Base-by-base conservation (phyloP, 2,797 vertebrate species). In the Myotis myotis region DNA sequence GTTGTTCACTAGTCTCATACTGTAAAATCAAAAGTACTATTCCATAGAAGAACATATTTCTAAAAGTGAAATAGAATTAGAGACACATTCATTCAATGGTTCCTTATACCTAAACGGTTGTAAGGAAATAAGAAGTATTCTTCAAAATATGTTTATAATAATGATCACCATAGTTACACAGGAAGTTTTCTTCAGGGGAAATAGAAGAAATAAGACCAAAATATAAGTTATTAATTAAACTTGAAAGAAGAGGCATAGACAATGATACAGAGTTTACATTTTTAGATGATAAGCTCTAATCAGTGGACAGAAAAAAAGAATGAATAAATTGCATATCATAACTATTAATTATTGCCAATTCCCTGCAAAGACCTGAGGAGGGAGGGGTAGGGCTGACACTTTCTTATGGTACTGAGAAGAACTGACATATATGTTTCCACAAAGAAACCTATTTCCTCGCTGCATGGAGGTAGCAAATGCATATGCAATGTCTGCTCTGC, bases 61-160 rank as follows among this genome's bases (percentile, higher is more conserved):
- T 60, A 62, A 87, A 95, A 83, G 22, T 72, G 16, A 87, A 93
- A 83, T 41, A 38, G 11, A 83, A 60, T 57, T 87, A 82, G 23
- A 49, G 66, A 78, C 28, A 49, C 78, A 66, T 33, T 74, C 20
- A 3, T 88, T 30, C 28, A 87, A 10, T 20, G 5, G 2, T 60
- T 88, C 17, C 49, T 87, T 72, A 75, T 17, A 53, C 3, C 11
- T 53, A n/a, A 81, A 72, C 66, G 44, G 6, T 23, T 8, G 3
- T 41, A 92, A 70, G 25, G 10, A 60, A 84, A 80, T 84, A 25
- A 78, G 53, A 16, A 75, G 5, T 41, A 28, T 1, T 47, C 15
- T 81, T 93, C 38, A 85, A 7, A 60, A 38, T 6, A 38, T 55
- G 44, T 82, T 82, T 75, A 60, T 16, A 64, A 25, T 51, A 81